Base-by-base conservation (phyloP, 2,888 invertebrate genomes). In the Magallana nippona region DNA sequence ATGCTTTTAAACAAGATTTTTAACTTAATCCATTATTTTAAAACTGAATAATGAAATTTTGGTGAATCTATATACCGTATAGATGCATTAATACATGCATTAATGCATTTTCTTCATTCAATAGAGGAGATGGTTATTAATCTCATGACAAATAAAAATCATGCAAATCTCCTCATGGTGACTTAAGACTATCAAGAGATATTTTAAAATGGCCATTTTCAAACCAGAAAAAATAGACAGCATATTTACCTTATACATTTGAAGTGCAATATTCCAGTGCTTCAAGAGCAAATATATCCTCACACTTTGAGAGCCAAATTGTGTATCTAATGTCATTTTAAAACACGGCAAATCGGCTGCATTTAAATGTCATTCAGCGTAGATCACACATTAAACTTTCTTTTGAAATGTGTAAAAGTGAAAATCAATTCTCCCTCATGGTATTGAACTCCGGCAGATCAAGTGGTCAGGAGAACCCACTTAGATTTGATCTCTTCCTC, bases 321-420 rank as follows among this genome's bases (percentile, higher is more conserved):
- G 32, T 22, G 22, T 71, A 71, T 71, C 44, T 27, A 22, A 71
- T 22, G 71, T 71, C 71, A 27, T 71, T 71, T 60, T 71, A 15
- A 71, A 71, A 32, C 22, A 27, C 27, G 13, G 10, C 32, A 71
- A 71, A 71, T 32, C 22, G 15, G 27, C 27, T 22, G 22, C 71
- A 71, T 71, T 71, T 71, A 71, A 71, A 71, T 71, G 71, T 71
- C 71, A 71, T 71, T 27, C 71, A 15, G 71, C 13, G 17, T 5
- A 27, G 71, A 71, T 27, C 71, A 71, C 71, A 71, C 60, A n/a
- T 27, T 27, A 27, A 32, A 71, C 71, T 27, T 71, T 71, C 71
- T 71, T 71, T 13, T 71, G 22, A 19, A 10, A 71, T 71, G 27
- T 15, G 32, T 71, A 27, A 71, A 71, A 71, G 63, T 71, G 71